These are phyloP conservation scores for Nyctereutes procyonoides DNA, from an alignment of 2,113 vertebrate species.

Conservation along the genomic window DNA sequence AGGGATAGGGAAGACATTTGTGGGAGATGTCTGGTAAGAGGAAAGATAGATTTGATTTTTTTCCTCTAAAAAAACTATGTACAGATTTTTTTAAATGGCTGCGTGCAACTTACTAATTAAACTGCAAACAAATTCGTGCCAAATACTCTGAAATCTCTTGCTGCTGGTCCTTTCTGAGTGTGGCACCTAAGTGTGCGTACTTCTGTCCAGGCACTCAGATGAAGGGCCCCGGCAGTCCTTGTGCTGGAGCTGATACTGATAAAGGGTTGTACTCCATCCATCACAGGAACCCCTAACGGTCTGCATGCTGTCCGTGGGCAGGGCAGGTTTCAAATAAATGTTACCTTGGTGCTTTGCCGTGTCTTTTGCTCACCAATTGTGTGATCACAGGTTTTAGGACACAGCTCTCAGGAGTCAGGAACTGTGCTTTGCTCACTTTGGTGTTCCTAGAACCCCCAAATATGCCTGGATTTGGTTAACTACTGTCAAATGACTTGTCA, in stretches of 20 bases:
- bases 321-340: background rate
- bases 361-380: background rate
- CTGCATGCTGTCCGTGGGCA: background rate
- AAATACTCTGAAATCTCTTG: background rate
- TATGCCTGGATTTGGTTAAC: background rate
- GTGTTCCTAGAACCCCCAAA: background rate
- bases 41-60: background rate
- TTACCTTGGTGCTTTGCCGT: background rate
- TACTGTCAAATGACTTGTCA: background rate
- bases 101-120: background rate
- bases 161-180: too few relatives aligned
- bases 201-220: accelerated
- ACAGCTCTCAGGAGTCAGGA: background rate
- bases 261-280: accelerated
- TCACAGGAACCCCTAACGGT: too few relatives aligned
- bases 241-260: background rate
- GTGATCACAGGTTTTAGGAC: background rate
- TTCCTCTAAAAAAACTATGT: background rate
- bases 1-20: background rate
- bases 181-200: accelerated
- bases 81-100: background rate
- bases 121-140: background rate
- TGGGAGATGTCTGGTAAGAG: background rate
- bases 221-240: accelerated
- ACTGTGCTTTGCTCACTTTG: background rate